A percentile compares a stretch with the other conserved stretches of the same genome.
phyloP scores from a whole-genome alignment of 1,140 invertebrate species.

The Steinernema khuongi region DNA sequence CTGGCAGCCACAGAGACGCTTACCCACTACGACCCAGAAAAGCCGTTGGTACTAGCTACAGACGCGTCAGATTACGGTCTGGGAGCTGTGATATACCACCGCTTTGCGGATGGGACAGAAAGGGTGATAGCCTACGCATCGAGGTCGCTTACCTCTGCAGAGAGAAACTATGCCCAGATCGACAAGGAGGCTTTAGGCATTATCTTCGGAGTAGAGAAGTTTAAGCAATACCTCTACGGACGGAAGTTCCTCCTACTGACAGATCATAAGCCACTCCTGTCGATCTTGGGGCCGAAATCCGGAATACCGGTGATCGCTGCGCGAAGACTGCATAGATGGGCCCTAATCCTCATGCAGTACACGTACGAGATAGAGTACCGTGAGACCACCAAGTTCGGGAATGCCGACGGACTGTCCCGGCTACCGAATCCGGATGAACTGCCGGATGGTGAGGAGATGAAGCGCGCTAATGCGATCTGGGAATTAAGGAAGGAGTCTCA shows the following conservation, averaged over 20 bases:
- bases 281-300: conserved; percentile 59
- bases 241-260: conserved; percentile 61
- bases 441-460: conserved; percentile 27
- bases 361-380: conserved; percentile 45
- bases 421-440: conserved; percentile 32
- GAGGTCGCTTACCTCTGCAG: conserved; percentile 57
- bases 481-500: conserved; percentile 50
- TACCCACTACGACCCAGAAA: conserved; percentile 40
- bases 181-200: conserved; percentile 65
- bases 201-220: conserved; percentile 62
- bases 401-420: conserved; percentile 48
- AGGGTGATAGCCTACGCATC: conserved; percentile 56
- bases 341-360: conserved; percentile 38
- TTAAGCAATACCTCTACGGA: conserved; percentile 61
- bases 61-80: conserved; percentile 49
- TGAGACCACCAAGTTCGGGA: conserved; percentile 34
- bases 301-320: conserved; percentile 51
- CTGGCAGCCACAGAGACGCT: conserved; percentile 27
- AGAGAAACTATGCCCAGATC: conserved; percentile 62
- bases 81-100: conserved; percentile 43
- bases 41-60: conserved; percentile 40
- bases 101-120: conserved; percentile 40
- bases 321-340: conserved; percentile 39
- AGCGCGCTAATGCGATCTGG: conserved; percentile 40
- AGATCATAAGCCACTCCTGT: conserved; percentile 62